These are phyloP conservation scores for Ephestia elutella DNA, from an alignment of 1,140 invertebrate species.

Conservation along the genomic window DNA sequence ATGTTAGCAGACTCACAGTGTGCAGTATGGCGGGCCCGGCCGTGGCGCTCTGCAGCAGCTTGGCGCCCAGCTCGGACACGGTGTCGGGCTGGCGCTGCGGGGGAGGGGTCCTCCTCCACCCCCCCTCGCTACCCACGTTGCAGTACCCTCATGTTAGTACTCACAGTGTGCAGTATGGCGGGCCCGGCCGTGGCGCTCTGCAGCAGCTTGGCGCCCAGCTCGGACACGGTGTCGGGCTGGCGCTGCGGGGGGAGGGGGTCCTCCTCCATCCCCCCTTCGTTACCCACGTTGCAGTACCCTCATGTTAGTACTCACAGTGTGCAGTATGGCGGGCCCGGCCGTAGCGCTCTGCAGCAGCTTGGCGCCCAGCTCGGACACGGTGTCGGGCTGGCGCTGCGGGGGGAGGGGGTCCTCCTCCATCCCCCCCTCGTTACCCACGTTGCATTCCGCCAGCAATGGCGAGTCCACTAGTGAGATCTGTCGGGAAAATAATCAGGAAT, in stretches of 20 bases:
- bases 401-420: slow-evolving; percentile 54
- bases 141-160: no score
- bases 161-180: no score
- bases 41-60: slow-evolving; percentile 76
- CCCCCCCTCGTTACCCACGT: slow-evolving; percentile 25
- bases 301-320: no score
- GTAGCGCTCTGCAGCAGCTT: slow-evolving; percentile 76
- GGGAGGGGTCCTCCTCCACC: slow-evolving; percentile 33
- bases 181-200: no score
- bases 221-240: no score
- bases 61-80: slow-evolving; percentile 79
- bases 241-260: no score
- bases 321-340: slow-evolving; percentile 77
- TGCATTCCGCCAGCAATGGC: slow-evolving; percentile 58
- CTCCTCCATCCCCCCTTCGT: no score
- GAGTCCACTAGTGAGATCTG: slow-evolving; percentile 74
- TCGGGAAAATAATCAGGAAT: background rate
- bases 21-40: slow-evolving; percentile 76
- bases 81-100: slow-evolving; percentile 81
- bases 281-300: no score
- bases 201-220: no score
- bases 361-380: slow-evolving; percentile 80
- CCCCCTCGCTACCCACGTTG: slow-evolving; percentile 19
- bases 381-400: slow-evolving; percentile 80
- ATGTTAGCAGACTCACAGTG: slow-evolving; percentile 48